Percentiles rank a stretch among this genome's conserved stretches.
phyloP scores from a whole-genome alignment of 64 coral and sea anemone species.

The Platygyra sinensis region DNA sequence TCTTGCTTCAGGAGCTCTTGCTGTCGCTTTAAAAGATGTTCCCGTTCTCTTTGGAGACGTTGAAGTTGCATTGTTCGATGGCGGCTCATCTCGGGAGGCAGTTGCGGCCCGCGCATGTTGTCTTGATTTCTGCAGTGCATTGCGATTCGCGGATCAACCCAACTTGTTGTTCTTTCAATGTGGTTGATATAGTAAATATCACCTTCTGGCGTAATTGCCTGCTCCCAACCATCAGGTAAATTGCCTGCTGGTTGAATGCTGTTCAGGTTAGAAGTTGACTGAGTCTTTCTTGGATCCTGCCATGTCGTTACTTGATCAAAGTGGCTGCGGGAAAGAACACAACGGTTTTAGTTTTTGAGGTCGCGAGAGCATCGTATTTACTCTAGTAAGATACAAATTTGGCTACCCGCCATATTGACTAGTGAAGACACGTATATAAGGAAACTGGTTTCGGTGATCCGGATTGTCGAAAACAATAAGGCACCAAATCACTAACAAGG shows the following conservation, averaged over 20 bases:
- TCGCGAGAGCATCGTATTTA: constrained; percentile 5
- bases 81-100: constrained; percentile 22
- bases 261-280: constrained; percentile 93
- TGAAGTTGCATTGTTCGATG: constrained; percentile 80
- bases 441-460: constrained; percentile 67
- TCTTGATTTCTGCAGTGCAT: constrained; percentile 48
- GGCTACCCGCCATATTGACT: constrained; percentile 88
- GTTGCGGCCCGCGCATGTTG: not conserved
- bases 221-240: constrained; percentile 97
- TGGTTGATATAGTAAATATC: constrained; percentile 99
- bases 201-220: constrained; percentile 91
- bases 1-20: constrained; percentile 90
- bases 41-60: constrained; percentile 83
- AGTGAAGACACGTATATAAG: constrained; percentile 45
- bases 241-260: constrained; percentile 44
- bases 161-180: constrained; percentile 89
- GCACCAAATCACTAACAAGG: not conserved
- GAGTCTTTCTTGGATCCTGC: constrained; percentile 91
- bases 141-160: constrained; percentile 84
- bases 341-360: not conserved
- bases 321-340: constrained; percentile 81
- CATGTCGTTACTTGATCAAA: constrained; percentile 95
- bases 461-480: constrained; percentile 32
- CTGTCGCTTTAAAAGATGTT: constrained; percentile 82
- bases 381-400: constrained; percentile 18